Base-by-base conservation (phyloP, 2,888 invertebrate genomes). In the Esperia sulphurella region DNA sequence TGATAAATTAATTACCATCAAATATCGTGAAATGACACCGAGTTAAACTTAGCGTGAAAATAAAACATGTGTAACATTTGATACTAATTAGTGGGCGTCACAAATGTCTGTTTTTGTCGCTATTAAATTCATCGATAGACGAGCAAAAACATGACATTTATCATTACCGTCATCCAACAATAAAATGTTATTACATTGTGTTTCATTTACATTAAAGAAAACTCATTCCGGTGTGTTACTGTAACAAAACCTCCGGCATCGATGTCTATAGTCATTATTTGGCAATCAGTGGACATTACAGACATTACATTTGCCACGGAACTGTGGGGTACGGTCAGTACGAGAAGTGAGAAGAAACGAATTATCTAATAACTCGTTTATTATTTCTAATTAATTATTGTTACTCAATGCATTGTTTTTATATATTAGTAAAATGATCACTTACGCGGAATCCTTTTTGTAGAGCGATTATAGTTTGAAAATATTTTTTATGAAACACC, bases 231-330 rank as follows among this genome's bases (percentile, higher is more conserved):
- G 30, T 30, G 6, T 8, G 8, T 30, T 30, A 30, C 30, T 31
- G 31, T 31, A 31, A 31, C 31, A 4, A 2, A 37, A 3, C 6
- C 4, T 12, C 8, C 37, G 8, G 37, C 13, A 37, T 37, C 39
- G 14, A 39, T 14, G 1, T 39, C 39, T 14, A 9, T 33, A 3
- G 35, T 14, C 14, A 8, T 10, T 33, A 33, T 28, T 13, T 29
- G 28, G 40, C 43, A 37, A 46, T 46, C 45, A 51, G 31, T 14
- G 43, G 33, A 14, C 51, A 43, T 45, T 8, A 12, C 13, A 14
- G 14, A n/a, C 39, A 44, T 30, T 14, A 48, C 51, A 40, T 51
- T 48, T 48, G 45, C 33, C 29, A 28, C 41, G 29, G 43, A 42
- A 45, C 51, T 28, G 47, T 14, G n/a, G 39, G 14, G 39, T 14